Base-by-base conservation (phyloP, 2,113 vertebrate species). In the Indri indri region DNA sequence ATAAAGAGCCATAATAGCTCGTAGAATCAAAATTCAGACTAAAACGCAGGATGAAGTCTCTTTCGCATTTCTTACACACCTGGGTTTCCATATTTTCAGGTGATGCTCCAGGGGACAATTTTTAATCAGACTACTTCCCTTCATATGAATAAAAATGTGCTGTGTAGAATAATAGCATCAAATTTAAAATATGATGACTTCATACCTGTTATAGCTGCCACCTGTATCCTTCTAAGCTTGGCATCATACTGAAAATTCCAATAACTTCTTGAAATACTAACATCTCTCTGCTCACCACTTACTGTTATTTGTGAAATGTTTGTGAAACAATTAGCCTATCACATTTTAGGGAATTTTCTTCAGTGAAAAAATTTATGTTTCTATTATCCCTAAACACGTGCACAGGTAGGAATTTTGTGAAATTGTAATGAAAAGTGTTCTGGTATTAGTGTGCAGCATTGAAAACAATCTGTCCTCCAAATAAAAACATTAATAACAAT, bases 41-140 rank as follows among this genome's bases (percentile, higher is more conserved):
- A 4, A 50, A 65, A 63, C 16, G 59, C 6, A 0, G 14, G 96
- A 91, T 40, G 57, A 45, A 77, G 71, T 42, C 30, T 18, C 11
- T 77, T 84, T 74, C 9, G 5, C 42, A 13, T 17, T 23, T 6
- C 10, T 83, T 87, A 61, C 25, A 23, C 3, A 40, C 42, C 59
- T 47, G 93, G 90, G 70, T 68, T 68, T 32, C 34, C 42, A 20
- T 50, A 34, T 57, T 95, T 94, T 65, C 45, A 37, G 52, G 45
- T 70, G 9, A 54, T 50, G 34, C 81, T 34, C n/a, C 32, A 42
- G 47, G 71, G 30, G 71, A 84, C 17, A 81, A 25, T 84, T 42
- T 50, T 93, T 79, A 97, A 93, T 91, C 84, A 88, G 17, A 88
- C 95, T 70, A 88, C 37, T 92, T 94, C 90, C n/a, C 90, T 37